A percentile compares a stretch with the other conserved stretches of the same genome.
phyloP scores from a whole-genome alignment of 1,140 invertebrate genomes.

The roundworm (Caenorhabditis elegans) region WBcel235 BX284605.5:12572001-12572500 shows the following conservation, averaged over 20 bases:
- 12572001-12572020: neutral
- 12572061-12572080: neutral
- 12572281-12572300: neutral
- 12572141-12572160: neutral
- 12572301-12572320: constrained; percentile 29
- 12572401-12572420: neutral
- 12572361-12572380: neutral
- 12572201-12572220: too few species aligned
- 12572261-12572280: neutral
- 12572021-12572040: neutral
- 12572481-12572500: neutral
- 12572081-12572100: too few species aligned
- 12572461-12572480: neutral
- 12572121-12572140: neutral
- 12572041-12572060: neutral
- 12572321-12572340: constrained; percentile 10
- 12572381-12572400: neutral
- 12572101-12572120: neutral
- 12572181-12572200: neutral
- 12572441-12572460: neutral
- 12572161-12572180: neutral
- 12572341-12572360: constrained; percentile 22
- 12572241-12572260: too few species aligned
- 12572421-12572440: neutral
- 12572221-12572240: too few species aligned